Conservation (phyloP, 2,888 invertebrate genomes). For the Panzeria rudis region DNA sequence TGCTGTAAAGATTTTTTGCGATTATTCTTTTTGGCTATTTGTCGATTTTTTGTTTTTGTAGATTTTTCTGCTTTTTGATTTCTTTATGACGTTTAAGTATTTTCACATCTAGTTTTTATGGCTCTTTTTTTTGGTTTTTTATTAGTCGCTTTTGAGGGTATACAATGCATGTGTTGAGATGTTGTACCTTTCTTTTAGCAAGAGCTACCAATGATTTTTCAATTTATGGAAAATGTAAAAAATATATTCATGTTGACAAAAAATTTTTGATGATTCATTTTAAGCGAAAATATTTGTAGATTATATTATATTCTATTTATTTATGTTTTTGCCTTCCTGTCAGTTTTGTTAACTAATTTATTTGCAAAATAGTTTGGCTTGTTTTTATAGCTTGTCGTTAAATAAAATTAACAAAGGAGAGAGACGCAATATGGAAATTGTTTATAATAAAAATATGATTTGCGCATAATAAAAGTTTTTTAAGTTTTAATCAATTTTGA, state of each 20-base stretch:
- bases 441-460: not conserved
- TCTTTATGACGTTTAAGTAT: slow-evolving; percentile 41
- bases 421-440: not conserved
- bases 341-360: slow-evolving; percentile 21
- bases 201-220: slow-evolving; percentile 22
- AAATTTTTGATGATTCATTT: slow-evolving; percentile 55
- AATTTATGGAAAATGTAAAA: not conserved
- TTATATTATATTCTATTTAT: not conserved
- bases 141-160: not conserved
- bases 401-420: not conserved
- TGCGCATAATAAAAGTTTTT: not conserved
- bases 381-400: not conserved
- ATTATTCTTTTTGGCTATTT: not conserved
- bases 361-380: slow-evolving; percentile 14
- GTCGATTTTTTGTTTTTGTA: not conserved
- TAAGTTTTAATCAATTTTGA: not conserved
- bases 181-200: not conserved
- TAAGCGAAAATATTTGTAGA: slow-evolving; percentile 24
- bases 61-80: slow-evolving; percentile 26
- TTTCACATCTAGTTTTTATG: not conserved
- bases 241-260: slow-evolving; percentile 20
- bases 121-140: not conserved
- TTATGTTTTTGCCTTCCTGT: not conserved
- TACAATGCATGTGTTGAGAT: not conserved
- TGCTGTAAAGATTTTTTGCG: slow-evolving; percentile 7